A percentile compares a stretch with the other conserved stretches of the same genome.
Evolutionary conservation across 2,888 invertebrate genomes (phyloP).

Genomic region (Erebia epiphron): DNA sequence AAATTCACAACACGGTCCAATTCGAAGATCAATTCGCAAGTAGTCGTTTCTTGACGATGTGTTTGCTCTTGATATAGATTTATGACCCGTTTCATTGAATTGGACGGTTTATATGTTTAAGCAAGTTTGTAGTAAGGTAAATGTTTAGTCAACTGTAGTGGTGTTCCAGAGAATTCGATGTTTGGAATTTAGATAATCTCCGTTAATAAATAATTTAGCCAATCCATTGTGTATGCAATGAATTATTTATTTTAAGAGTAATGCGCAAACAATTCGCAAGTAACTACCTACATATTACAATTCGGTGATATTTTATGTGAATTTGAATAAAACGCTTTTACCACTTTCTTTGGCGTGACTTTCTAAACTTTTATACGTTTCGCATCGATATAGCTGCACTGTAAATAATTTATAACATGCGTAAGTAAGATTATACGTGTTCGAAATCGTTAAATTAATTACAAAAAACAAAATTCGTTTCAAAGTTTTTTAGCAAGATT

Average conservation of each 20-base stretch:
- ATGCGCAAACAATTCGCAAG: background rate
- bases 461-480: background rate
- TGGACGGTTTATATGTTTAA: slow-evolving; percentile 22
- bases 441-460: background rate
- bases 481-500: background rate
- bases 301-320: background rate
- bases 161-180: background rate
- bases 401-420: slow-evolving; percentile 13
- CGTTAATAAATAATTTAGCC: background rate
- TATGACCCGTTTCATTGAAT: slow-evolving; percentile 41
- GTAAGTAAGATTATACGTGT: background rate
- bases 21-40: slow-evolving; percentile 62
- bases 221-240: background rate
- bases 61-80: slow-evolving; percentile 75
- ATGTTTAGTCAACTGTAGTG: slow-evolving; percentile 10
- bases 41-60: slow-evolving; percentile 70
- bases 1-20: slow-evolving; percentile 44
- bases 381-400: background rate
- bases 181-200: background rate
- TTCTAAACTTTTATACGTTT: slow-evolving; percentile 17
- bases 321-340: slow-evolving; percentile 23
- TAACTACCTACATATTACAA: background rate
- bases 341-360: slow-evolving; percentile 17
- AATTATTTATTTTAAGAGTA: background rate
- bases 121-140: slow-evolving; percentile 15